Percentiles rank a stretch among this genome's conserved stretches.
Conservation (phyloP, 2,113 vertebrate genomes). For the Macaca fascicularis region DNA sequence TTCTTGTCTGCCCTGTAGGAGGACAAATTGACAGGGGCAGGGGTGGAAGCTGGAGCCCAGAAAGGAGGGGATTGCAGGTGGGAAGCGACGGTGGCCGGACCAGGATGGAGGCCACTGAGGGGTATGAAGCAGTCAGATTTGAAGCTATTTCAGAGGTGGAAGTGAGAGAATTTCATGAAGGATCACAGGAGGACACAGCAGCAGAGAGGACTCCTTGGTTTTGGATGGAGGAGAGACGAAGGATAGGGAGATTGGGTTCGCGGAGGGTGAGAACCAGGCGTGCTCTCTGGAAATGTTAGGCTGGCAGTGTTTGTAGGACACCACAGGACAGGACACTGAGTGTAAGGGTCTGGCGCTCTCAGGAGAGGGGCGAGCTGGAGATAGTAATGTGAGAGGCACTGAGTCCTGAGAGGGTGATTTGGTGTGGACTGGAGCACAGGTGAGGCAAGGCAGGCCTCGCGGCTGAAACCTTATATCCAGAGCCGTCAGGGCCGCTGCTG, state of each 20-base stretch:
- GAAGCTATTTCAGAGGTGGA: neutral
- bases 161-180: neutral
- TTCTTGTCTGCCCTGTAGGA: neutral
- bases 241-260: neutral
- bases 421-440: rapidly evolving
- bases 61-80: neutral
- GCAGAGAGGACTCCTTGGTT: neutral
- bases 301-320: neutral
- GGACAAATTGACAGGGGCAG: neutral
- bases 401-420: neutral
- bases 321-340: neutral
- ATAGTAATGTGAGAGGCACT: neutral
- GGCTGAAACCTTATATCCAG: neutral
- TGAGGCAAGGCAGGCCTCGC: neutral
- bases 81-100: neutral
- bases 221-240: neutral
- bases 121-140: neutral
- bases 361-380: neutral
- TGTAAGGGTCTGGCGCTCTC: neutral
- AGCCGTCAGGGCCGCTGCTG: neutral
- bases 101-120: neutral
- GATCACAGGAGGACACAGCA: neutral
- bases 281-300: neutral
- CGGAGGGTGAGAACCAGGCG: neutral
- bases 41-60: neutral